Percentiles rank a stretch among this genome's conserved stretches.
Conservation (phyloP, 2,888 invertebrate genomes). For the Rotaria macrura region DNA sequence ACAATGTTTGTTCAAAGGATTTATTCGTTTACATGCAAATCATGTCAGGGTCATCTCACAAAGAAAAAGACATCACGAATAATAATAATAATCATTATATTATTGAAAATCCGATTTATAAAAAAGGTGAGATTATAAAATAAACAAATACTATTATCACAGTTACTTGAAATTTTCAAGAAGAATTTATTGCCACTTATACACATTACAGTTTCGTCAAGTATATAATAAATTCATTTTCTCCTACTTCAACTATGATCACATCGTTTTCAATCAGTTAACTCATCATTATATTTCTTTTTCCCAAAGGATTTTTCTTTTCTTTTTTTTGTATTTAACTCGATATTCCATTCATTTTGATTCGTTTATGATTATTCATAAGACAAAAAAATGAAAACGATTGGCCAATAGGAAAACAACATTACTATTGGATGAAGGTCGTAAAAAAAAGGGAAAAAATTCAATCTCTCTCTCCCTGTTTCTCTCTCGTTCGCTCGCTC, state of each 20-base stretch:
- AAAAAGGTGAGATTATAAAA: not conserved
- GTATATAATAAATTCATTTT: slow-evolving; percentile 12
- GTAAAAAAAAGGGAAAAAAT: not conserved
- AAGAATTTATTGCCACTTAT: not conserved
- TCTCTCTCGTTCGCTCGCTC: not conserved
- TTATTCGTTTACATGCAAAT: not conserved
- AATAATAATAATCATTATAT: not conserved
- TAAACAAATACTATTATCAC: slow-evolving; percentile 3
- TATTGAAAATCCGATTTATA: not conserved
- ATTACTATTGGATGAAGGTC: not conserved
- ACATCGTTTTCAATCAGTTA: not conserved
- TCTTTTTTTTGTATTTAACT: no score
- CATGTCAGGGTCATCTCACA: not conserved
- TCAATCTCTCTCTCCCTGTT: not conserved
- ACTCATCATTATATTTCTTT: not conserved
- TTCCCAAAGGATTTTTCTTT: not conserved
- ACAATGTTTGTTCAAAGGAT: not conserved
- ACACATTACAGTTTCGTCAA: not conserved
- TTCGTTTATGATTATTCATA: not conserved
- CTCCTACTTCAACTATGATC: not conserved
- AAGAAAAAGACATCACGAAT: not conserved
- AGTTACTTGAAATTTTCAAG: not conserved
- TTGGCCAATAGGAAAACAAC: not conserved
- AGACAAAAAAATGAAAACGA: not conserved
- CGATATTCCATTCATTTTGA: not conserved